Evolutionary conservation across 2,797 vertebrate genomes (phyloP), one percentile per base, ranked within the genome.

Genomic region (Erithacus rubecula): DNA sequence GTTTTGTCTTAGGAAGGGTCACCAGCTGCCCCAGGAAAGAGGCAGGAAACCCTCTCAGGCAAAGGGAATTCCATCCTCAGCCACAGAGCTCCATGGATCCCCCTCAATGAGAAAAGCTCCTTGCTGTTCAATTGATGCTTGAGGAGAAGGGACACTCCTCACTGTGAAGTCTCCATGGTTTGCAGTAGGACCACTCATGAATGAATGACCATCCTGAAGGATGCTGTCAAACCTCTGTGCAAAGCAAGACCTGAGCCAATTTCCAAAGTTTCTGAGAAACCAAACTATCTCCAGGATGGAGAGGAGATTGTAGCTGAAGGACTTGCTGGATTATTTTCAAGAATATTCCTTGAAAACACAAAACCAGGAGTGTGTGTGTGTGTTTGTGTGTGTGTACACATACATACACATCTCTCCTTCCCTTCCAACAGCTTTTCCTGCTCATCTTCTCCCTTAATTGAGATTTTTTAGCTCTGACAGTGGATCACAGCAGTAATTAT

Each of bases 401-500:
- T 44, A 41, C 13, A 76, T 70, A 63, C 5, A 64, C 71, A 87
- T 64, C 71, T 74, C 47, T 85, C 71, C 82, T 63, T 75, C 63
- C 65, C 56, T 89, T 87, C 67, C 74, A 90, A 88, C 82, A 88
- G 80, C 44, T 90, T 82, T 96, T 94, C 83, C 95, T 95, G 87
- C 60, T 95, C 80, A 63, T 94, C 83, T 20, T 90, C 89, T 82
- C 44, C 53, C 63, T 94, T 96, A 96, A 96, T 93, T 95, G 95
- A 96, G 87, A 93, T 93, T 93, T 94, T 90, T 91, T 72, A 87
- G 74, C 56, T 93, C 74, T 26, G 68, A 53, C 93, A 91, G 74
- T 82, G 91, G 91, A 95, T 94, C 91, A 93, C 80, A 94, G 95
- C 85, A 84, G 64, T 87, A 95, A 96, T 94, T 96, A 93, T 94